phyloP scores from a whole-genome alignment of 2,888 invertebrate species.

The Craniophora ligustri region DNA sequence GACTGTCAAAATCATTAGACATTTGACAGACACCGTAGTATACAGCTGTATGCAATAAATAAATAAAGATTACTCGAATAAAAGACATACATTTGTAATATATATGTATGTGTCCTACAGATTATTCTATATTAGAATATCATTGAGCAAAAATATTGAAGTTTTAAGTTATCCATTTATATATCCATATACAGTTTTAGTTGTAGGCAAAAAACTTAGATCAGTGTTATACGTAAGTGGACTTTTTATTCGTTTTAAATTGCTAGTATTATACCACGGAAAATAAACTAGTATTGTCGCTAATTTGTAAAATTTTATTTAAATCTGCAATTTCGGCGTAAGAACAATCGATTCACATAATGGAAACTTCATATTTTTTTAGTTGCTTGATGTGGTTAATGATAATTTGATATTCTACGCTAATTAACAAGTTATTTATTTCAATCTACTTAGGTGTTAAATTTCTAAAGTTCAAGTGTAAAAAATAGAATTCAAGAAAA shows the following conservation, averaged over 20 bases:
- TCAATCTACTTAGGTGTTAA: conserved; percentile 14
- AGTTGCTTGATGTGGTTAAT: too few relatives aligned
- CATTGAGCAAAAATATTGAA: conserved; percentile 13
- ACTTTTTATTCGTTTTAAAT: not conserved
- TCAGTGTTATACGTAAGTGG: conserved; percentile 22
- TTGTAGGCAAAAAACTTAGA: conserved; percentile 32
- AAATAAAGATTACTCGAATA: not conserved
- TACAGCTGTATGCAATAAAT: conserved; percentile 9
- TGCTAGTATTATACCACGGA: too few relatives aligned
- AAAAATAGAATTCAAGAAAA: conserved; percentile 12
- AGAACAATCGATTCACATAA: too few relatives aligned
- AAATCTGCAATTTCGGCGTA: too few relatives aligned
- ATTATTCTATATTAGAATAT: not conserved
- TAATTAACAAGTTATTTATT: not conserved
- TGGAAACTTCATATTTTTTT: too few relatives aligned
- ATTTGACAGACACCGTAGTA: conserved; percentile 10
- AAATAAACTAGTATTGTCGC: not conserved
- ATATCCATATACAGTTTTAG: conserved; percentile 37
- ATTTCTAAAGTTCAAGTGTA: conserved; percentile 13
- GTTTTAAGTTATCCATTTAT: conserved; percentile 16
- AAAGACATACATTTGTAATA: too few relatives aligned
- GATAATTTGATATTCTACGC: not conserved
- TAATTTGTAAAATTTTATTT: not conserved
- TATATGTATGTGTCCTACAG: too few relatives aligned
- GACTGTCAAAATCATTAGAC: conserved; percentile 5